phyloP scores from a whole-genome alignment of 2,113 vertebrate genomes.

The Cavia porcellus region DNA sequence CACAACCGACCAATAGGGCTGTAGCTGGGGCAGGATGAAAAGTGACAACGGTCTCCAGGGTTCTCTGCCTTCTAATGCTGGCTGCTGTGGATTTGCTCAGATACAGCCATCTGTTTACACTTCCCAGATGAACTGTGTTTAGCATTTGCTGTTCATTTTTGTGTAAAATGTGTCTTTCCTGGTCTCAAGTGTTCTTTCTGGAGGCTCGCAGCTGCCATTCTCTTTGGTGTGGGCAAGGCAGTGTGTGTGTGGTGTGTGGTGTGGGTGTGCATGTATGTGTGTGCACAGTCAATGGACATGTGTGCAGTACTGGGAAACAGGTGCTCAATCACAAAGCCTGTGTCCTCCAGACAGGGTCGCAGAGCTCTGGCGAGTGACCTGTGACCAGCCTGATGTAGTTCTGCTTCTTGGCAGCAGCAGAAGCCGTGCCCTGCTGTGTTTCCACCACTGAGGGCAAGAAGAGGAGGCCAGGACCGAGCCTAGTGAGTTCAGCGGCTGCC shows the following conservation, averaged over 20 bases:
- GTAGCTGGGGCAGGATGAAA: background rate
- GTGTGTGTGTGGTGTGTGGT: too few species aligned
- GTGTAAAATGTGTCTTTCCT: background rate
- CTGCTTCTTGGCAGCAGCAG: background rate
- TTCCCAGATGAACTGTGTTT: background rate
- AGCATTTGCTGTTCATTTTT: background rate
- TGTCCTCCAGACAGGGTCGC: background rate
- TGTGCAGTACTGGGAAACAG: slow-evolving; percentile 14
- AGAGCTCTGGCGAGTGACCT: background rate
- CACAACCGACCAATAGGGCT: background rate
- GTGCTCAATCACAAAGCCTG: background rate
- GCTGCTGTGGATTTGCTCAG: background rate
- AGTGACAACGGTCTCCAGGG: background rate
- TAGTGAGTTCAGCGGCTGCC: background rate
- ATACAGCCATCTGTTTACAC: too few species aligned
- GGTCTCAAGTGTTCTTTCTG: background rate
- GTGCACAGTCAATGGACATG: background rate
- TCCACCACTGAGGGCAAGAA: background rate
- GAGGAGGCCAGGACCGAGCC: background rate
- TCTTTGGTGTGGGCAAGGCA: too few species aligned
- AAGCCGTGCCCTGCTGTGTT: background rate
- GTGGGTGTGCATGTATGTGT: background rate
- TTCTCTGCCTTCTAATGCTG: background rate
- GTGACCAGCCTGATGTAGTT: background rate
- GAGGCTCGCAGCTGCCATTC: background rate